Base-by-base conservation (phyloP, 2,113 vertebrate species). In the Pleuronectes platessa region DNA sequence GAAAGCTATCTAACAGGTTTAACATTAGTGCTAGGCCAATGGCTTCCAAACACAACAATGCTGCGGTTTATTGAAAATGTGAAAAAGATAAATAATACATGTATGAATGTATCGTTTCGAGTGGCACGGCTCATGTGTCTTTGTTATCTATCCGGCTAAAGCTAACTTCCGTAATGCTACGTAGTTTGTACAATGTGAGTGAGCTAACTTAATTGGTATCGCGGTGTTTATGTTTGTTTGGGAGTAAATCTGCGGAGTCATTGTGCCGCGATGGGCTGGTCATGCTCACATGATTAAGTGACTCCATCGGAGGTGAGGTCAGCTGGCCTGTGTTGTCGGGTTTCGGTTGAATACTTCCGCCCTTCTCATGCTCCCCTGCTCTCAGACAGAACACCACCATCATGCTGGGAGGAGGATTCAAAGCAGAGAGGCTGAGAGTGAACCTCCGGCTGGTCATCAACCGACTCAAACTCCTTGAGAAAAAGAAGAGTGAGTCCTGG, bases 381-480 rank as follows among this genome's bases (percentile, higher is more conserved):
- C 31, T 55, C 61, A 92, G 83, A 68, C 5, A 88, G 67, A 97
- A 98, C 2, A 73, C 81, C 88, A 93, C 81, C 88, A 93, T 86
- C 82, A 98, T 99, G 97, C 86, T 98, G 90, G 96, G 96, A 58
- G 96, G 96, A 72, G 97, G 97, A 68, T 99, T 98, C 90, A 99
- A 98, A 93, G 94, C 95, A 2, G 98, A 99, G 81, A 95, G 98
- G 78, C 91, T 99, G 77, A 94, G 96, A 80, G 97, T 99, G 88
- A 99, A 99, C 89, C 95, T 99, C 37, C 94, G 97, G 45, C 95
- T 99, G 3, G 97, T 97, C 77, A 99, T 99, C 83, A 99, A 99
- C 88, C 94, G 98, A 53, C 96, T 99, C 66, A 99, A 99, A 80
- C 93, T 99, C 20, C 87, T 99, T n/a, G 98, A 99, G 93, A 99